Percentiles rank a stretch among this genome's conserved stretches.
Conservation (phyloP, 2,797 vertebrate genomes). For the Anguilla pacifica region DNA sequence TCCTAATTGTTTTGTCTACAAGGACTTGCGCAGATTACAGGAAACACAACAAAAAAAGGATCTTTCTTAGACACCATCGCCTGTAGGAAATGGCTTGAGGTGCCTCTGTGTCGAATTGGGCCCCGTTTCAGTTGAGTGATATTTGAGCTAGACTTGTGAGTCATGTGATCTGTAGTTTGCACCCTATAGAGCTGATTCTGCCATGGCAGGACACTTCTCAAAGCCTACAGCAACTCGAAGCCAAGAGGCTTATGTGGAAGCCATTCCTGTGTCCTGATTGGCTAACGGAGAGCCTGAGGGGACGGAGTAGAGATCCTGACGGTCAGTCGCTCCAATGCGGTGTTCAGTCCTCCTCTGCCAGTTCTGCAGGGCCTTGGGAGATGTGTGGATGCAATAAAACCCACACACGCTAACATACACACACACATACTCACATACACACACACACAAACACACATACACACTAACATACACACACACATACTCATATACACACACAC, state of each 20-base stretch:
- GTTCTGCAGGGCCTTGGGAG: not conserved
- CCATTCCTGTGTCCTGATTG: not conserved
- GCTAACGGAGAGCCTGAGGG: not conserved
- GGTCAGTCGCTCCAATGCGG: not conserved
- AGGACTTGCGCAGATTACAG: constrained; percentile 54
- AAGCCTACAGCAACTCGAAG: not conserved
- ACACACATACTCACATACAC: too few relatives aligned
- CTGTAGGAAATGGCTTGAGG: not conserved
- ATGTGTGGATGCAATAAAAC: not conserved
- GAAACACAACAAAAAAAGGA: constrained; percentile 50
- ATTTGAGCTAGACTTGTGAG: not conserved
- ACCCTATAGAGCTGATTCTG: not conserved
- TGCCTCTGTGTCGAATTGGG: not conserved
- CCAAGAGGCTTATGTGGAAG: not conserved
- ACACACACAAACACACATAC: too few relatives aligned
- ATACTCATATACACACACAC: too few relatives aligned
- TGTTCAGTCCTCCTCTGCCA: not conserved
- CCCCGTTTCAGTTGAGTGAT: not conserved
- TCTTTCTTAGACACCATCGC: not conserved
- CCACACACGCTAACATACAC: too few relatives aligned
- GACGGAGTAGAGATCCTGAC: not conserved
- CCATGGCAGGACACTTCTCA: not conserved
- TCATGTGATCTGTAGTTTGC: not conserved
- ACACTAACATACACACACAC: too few relatives aligned
- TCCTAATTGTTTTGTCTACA: constrained; percentile 64